A percentile compares a stretch with the other conserved stretches of the same genome.
phyloP scores from a whole-genome alignment of 2,113 vertebrate species.

The Heliornis fulica region DNA sequence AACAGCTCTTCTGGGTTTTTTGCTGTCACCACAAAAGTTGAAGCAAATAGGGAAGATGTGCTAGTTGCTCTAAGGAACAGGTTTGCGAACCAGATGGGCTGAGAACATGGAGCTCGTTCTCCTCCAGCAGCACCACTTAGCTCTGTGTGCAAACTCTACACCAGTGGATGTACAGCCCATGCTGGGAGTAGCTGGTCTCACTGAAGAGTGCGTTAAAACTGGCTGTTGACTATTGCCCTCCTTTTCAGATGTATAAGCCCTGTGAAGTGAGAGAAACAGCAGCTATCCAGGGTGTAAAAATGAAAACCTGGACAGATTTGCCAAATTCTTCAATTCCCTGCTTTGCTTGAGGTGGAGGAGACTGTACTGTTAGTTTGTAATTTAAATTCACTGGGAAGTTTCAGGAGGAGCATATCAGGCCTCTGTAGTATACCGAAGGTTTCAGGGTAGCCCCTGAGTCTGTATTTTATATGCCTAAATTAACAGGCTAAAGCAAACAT shows the following conservation, averaged over 20 bases:
- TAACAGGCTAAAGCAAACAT: background rate
- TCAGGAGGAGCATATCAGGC: background rate
- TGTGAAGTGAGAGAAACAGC: background rate
- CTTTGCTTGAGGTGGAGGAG: background rate
- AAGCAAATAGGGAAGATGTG: background rate
- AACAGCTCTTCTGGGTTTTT: background rate
- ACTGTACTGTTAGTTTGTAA: background rate
- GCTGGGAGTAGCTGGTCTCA: background rate
- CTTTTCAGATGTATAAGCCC: background rate
- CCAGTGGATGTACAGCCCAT: accelerated
- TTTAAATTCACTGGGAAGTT: background rate
- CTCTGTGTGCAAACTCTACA: background rate
- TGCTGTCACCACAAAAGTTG: background rate
- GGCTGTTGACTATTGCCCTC: background rate
- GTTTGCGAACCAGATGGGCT: background rate
- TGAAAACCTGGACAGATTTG: background rate
- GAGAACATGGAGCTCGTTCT: background rate
- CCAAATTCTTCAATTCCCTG: background rate
- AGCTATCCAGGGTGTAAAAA: background rate
- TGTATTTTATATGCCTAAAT: background rate
- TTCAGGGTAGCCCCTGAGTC: background rate
- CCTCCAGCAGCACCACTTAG: background rate
- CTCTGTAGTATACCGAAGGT: background rate
- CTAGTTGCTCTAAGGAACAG: background rate
- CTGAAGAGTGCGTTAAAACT: background rate